phyloP scores from a whole-genome alignment of 2,797 vertebrate genomes.

The Helarctos malayanus region DNA sequence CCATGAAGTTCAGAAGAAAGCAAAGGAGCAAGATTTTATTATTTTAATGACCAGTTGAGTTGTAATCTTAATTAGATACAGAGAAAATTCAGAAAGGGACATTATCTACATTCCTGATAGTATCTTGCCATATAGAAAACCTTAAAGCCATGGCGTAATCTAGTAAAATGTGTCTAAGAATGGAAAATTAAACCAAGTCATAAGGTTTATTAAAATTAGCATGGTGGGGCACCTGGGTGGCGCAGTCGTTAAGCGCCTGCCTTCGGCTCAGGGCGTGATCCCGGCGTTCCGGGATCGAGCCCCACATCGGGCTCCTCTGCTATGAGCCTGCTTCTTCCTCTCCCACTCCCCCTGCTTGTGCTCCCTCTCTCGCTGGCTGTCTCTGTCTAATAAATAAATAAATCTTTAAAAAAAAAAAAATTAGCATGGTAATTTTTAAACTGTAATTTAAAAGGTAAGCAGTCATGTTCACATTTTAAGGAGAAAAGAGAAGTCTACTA shows the following conservation, averaged over 20 bases:
- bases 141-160: background rate
- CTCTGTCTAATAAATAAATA: too few relatives aligned
- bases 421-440: background rate
- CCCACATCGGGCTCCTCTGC: too few relatives aligned
- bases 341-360: too few relatives aligned
- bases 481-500: background rate
- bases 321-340: too few relatives aligned
- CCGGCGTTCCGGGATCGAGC: too few relatives aligned
- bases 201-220: background rate
- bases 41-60: background rate
- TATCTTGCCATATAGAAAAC: background rate
- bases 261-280: too few relatives aligned
- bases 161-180: conserved; percentile 31
- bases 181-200: background rate
- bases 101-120: background rate
- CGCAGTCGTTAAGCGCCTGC: too few relatives aligned
- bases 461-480: background rate
- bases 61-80: conserved; percentile 29
- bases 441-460: background rate
- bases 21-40: background rate
- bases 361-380: too few relatives aligned
- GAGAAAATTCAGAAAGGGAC: conserved; percentile 68
- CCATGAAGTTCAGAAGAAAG: conserved; percentile 41
- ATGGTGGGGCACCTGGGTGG: too few relatives aligned
- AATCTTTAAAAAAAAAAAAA: too few relatives aligned